A percentile compares a stretch with the other conserved stretches of the same genome.
Conservation (phyloP, 2,797 vertebrate genomes). For the Melanotaenia maccullochi region DNA sequence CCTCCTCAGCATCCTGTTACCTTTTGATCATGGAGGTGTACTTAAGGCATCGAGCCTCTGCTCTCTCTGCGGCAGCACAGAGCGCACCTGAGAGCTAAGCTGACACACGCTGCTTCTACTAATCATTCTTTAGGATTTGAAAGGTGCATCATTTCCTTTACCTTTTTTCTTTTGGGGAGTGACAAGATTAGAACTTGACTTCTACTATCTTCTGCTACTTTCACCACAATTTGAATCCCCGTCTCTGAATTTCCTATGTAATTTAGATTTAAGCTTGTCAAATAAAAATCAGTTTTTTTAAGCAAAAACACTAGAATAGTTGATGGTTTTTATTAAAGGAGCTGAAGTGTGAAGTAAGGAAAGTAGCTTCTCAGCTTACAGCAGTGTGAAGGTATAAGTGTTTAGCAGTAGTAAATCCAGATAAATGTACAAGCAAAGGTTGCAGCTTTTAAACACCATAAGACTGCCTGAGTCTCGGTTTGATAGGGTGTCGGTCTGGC, state of each 20-base stretch:
- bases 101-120: not conserved
- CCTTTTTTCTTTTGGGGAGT: not conserved
- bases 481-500: not conserved
- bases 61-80: not conserved
- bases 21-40: not conserved
- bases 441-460: not conserved
- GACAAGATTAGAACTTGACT: not conserved
- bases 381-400: not conserved
- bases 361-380: not conserved
- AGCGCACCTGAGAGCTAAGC: not conserved
- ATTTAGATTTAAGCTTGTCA: slow-evolving; percentile 3
- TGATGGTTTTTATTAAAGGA: too few species aligned
- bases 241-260: not conserved
- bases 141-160: not conserved
- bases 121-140: not conserved
- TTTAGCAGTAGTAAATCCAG: not conserved
- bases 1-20: not conserved
- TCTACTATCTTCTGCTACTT: not conserved
- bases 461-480: not conserved
- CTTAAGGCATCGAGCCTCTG: not conserved
- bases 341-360: too few species aligned
- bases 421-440: not conserved
- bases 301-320: not conserved
- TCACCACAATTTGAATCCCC: not conserved
- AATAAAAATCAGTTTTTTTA: not conserved